phyloP scores from a whole-genome alignment of 2,113 vertebrate species.

The Xiphorhynchus elegans region DNA sequence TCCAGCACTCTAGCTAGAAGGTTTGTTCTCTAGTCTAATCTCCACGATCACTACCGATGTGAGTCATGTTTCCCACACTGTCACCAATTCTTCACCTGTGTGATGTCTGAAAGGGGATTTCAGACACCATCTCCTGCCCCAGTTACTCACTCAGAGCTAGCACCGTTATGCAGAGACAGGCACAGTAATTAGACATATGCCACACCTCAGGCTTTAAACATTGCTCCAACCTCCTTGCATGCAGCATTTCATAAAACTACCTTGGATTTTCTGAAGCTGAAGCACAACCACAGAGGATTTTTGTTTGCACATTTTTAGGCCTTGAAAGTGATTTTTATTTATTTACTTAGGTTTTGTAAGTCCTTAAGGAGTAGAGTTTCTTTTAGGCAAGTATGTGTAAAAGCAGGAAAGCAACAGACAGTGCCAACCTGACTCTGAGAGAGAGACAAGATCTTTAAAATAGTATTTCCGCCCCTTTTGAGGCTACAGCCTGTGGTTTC shows the following conservation, averaged over 20 bases:
- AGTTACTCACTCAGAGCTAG: constrained; percentile 22
- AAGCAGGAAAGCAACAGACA: constrained; percentile 22
- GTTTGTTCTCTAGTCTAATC: neutral
- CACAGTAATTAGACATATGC: neutral
- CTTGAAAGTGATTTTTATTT: neutral
- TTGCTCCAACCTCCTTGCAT: neutral
- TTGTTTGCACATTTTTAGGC: neutral
- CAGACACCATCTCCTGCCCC: neutral
- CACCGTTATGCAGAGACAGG: neutral
- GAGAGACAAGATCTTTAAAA: constrained; percentile 48
- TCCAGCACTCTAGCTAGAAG: neutral
- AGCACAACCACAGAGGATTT: neutral
- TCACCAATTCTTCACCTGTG: constrained; percentile 26
- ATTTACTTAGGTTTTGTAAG: neutral
- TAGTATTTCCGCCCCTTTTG: constrained; percentile 55
- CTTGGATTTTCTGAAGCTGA: neutral
- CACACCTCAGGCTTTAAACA: neutral
- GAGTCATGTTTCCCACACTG: constrained; percentile 65
- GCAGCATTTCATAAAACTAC: neutral
- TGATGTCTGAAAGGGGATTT: constrained; percentile 44
- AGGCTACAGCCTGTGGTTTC: constrained; percentile 54
- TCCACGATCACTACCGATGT: neutral
- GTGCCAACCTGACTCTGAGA: constrained; percentile 11
- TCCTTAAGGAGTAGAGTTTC: neutral
- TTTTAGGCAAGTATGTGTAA: neutral